Percentiles rank a stretch among this genome's conserved stretches.
These are phyloP conservation scores for Aptenodytes forsteri DNA, from an alignment of 2,113 vertebrate species.

Conservation along the genomic window DNA sequence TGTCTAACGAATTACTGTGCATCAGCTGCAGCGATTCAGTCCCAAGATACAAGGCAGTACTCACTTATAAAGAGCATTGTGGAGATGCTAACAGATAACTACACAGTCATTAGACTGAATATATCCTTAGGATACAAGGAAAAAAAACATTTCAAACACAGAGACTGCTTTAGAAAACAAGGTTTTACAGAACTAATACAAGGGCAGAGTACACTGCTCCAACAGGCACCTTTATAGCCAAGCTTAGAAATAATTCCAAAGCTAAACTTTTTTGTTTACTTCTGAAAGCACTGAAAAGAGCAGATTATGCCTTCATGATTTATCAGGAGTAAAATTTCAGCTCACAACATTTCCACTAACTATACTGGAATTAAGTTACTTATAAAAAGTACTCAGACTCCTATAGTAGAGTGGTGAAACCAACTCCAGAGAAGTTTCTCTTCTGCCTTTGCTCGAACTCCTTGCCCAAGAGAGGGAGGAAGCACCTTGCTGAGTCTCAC, in stretches of 20 bases:
- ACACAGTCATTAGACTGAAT: background rate
- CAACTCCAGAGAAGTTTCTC: background rate
- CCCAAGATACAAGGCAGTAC: background rate
- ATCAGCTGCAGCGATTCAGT: background rate
- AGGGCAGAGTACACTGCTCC: fast-evolving
- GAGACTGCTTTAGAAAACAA: background rate
- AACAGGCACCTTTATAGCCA: fast-evolving
- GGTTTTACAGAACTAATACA: background rate
- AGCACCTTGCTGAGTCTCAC: background rate
- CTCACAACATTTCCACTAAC: background rate
- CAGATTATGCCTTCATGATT: background rate
- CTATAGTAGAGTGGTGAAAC: background rate
- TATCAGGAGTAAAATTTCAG: background rate
- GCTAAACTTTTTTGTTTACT: background rate
- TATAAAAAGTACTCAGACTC: background rate
- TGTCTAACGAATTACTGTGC: background rate
- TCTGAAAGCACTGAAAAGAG: background rate
- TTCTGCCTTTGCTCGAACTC: background rate
- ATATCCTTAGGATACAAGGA: background rate
- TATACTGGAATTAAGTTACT: background rate
- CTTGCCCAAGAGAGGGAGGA: background rate
- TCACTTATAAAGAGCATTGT: background rate
- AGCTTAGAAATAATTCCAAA: background rate
- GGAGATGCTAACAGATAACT: background rate
- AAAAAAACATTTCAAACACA: background rate